A percentile compares a stretch with the other conserved stretches of the same genome.
phyloP scores from a whole-genome alignment of 2,113 vertebrate genomes.

The Nerophis ophidion region DNA sequence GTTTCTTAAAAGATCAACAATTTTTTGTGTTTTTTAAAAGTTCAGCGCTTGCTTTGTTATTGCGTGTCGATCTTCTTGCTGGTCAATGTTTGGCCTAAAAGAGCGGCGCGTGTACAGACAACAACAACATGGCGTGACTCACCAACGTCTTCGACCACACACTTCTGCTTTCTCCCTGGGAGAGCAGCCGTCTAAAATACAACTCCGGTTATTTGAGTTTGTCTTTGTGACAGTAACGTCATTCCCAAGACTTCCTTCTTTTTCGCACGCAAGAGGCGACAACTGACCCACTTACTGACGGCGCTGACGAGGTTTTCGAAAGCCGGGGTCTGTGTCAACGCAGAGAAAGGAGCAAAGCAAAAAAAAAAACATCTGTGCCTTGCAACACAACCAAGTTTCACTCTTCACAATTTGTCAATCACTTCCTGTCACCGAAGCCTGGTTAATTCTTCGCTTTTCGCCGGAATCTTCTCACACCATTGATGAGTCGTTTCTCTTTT shows the following conservation, averaged over 20 bases:
- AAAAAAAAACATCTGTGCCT: conserved; percentile 24
- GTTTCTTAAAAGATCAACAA: too few relatives aligned
- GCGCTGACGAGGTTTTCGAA: conserved; percentile 31
- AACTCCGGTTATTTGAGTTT: conserved; percentile 46
- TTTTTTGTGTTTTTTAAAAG: too few relatives aligned
- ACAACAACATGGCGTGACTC: conserved; percentile 29
- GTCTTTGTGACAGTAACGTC: conserved; percentile 60
- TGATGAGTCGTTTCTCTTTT: background rate
- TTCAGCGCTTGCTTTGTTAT: too few relatives aligned
- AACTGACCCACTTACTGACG: conserved; percentile 30
- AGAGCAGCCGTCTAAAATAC: conserved; percentile 43
- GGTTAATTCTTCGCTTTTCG: background rate
- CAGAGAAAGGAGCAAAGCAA: background rate
- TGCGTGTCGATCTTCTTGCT: too few relatives aligned
- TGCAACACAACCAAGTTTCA: conserved; percentile 53
- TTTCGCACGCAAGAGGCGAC: conserved; percentile 61
- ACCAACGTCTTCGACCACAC: conserved; percentile 27
- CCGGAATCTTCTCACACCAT: background rate
- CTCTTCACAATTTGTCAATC: conserved; percentile 37
- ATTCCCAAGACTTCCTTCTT: conserved; percentile 58
- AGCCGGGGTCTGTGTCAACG: conserved; percentile 14
- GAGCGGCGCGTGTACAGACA: background rate
- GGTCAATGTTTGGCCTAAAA: background rate
- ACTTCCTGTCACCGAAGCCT: conserved; percentile 16
- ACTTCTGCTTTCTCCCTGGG: conserved; percentile 60